A percentile compares a stretch with the other conserved stretches of the same genome.
Conservation (phyloP, 2,888 invertebrate species). For the Nephrotoma flavescens region DNA sequence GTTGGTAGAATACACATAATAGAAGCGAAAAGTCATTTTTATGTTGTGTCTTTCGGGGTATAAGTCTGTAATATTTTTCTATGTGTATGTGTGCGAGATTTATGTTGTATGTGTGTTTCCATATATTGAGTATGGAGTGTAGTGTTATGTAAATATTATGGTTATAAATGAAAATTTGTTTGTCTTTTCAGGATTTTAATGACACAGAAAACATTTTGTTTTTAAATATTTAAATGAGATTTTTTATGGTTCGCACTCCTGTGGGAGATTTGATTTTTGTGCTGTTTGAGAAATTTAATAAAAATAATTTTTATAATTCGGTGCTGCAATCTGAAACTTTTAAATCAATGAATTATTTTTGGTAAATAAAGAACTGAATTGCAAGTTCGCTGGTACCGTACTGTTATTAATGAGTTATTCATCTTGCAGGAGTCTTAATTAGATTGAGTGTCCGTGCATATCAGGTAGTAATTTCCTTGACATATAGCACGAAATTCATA, state of each 20-base stretch:
- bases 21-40: background rate
- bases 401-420: background rate
- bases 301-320: background rate
- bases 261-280: background rate
- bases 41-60: background rate
- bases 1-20: background rate
- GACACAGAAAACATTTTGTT: background rate
- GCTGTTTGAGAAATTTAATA: background rate
- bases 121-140: background rate
- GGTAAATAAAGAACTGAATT: background rate
- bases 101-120: background rate
- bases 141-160: background rate
- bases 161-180: background rate
- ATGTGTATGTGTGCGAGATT: background rate
- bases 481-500: background rate
- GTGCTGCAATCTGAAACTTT: background rate
- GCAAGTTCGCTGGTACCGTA: background rate
- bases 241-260: background rate
- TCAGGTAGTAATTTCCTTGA: background rate
- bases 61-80: background rate
- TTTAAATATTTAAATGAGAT: background rate
- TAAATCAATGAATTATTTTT: background rate
- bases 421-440: background rate
- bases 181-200: background rate
- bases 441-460: background rate